Percentiles rank a stretch among this genome's conserved stretches.
phyloP scores from a whole-genome alignment of 2,888 invertebrate species.

The Troglohyphantes excavatus region DNA sequence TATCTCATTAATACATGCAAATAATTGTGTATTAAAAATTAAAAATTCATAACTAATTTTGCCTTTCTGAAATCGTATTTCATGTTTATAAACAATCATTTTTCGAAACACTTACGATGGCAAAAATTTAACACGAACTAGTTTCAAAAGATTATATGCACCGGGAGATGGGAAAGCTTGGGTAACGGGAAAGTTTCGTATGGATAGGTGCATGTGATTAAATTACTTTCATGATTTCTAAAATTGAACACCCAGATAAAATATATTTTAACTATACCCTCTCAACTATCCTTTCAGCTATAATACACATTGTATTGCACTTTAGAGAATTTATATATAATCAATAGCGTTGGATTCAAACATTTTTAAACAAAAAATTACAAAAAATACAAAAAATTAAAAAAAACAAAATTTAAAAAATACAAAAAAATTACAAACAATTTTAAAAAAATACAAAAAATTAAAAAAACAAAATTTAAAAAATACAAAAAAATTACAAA shows the following conservation, averaged over 20 bases:
- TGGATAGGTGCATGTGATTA: not conserved
- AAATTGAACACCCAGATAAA: constrained; percentile 13
- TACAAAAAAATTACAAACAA: too few species aligned
- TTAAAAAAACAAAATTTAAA: too few species aligned
- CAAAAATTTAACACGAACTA: not conserved
- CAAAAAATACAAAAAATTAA: too few species aligned
- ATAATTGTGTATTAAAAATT: not conserved
- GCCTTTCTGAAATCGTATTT: not conserved
- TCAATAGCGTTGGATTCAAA: too few species aligned
- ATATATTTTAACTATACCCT: not conserved
- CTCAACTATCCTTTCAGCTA: not conserved
- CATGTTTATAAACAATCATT: not conserved
- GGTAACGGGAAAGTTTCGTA: not conserved
- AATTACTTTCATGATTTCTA: constrained; percentile 16
- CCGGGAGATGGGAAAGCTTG: constrained; percentile 8
- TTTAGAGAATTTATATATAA: too few species aligned
- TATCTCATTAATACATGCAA: not conserved
- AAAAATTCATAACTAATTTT: not conserved
- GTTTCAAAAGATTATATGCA: not conserved
- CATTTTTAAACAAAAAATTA: too few species aligned
- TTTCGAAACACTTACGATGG: not conserved
- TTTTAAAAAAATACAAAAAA: too few species aligned
- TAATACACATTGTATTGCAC: not conserved
- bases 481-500: too few species aligned
- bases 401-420: too few species aligned